Base-by-base conservation (phyloP, 2,113 vertebrate genomes). In the Hystrix cristata region DNA sequence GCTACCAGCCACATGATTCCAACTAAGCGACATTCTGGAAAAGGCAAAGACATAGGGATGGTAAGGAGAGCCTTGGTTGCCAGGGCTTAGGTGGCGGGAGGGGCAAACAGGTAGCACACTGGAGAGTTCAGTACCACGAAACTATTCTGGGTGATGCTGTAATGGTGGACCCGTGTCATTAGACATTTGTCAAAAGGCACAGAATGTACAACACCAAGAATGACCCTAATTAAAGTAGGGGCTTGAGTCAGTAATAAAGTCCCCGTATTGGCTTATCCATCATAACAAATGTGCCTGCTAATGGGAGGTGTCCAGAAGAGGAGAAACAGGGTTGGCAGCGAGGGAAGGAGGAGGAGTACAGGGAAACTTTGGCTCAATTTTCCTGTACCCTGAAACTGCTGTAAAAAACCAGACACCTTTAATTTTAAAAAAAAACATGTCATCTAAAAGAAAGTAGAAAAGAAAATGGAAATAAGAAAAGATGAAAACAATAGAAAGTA, bases 231-330 rank as follows among this genome's bases (percentile, higher is more conserved):
- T 14, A 69, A 48, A 29, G 11, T 9, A 1, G 0, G 65, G 51
- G 12, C n/a, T 29, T 76, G 0, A 34, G 76, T 43, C 31, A 3
- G 59, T 2, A 18, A n/a, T 8, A 16, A 62, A 0, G 0, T 0
- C 38, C 0, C 11, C 0, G 0, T 0, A n/a, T 0, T 19, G 43
- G 29, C 51, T n/a, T 38, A 23, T 9, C 10, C 5, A 5, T 0
- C 8, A 11, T 7, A n/a, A n/a, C 62, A 34, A 10, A 9, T 0
- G 3, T 6, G 1, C 14, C 23, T 16, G 9, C 1, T 6, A 3
- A 18, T 0, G 4, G 2, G 19, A 23, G 27, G 25, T 0, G 7
- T 1, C 2, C 29, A 0, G 1, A 2, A 13, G 6, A 16, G 13
- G 78, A 19, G 27, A 29, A 8, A 4, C 76, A 3, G 29, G 19